Evolutionary conservation across 2,113 vertebrate species (phyloP).

Genomic region (Meles meles): DNA sequence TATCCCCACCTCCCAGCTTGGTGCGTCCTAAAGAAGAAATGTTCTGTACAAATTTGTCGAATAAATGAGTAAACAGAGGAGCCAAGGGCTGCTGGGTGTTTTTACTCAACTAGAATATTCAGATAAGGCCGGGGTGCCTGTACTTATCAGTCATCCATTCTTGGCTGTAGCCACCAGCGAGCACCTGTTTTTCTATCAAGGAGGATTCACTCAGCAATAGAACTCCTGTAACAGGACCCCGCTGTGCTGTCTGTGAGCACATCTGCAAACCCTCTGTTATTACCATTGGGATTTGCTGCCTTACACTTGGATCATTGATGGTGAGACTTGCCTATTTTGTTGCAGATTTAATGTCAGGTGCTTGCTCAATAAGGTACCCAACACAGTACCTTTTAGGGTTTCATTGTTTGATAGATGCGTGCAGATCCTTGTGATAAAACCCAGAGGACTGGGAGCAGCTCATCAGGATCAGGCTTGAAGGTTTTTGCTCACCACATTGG

Average conservation of each 20-base stretch:
- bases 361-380: not conserved
- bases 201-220: not conserved
- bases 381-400: not conserved
- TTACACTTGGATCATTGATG: not conserved
- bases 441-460: not conserved
- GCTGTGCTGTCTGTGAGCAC: not conserved
- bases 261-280: not conserved
- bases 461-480: not conserved
- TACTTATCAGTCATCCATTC: not conserved
- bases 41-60: not conserved
- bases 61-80: not conserved
- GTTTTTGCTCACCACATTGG: not conserved
- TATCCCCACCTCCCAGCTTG: not conserved
- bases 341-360: not conserved
- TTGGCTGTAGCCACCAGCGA: not conserved
- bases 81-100: not conserved
- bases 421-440: not conserved
- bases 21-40: not conserved
- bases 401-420: not conserved
- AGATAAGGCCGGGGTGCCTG: not conserved
- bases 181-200: not conserved
- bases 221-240: constrained; percentile 14
- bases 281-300: not conserved
- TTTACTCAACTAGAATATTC: not conserved
- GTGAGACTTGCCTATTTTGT: constrained; percentile 12